These are phyloP conservation scores for Drosophila nebulosa DNA, from an alignment of 1,140 invertebrate species.

Conservation along the genomic window DNA sequence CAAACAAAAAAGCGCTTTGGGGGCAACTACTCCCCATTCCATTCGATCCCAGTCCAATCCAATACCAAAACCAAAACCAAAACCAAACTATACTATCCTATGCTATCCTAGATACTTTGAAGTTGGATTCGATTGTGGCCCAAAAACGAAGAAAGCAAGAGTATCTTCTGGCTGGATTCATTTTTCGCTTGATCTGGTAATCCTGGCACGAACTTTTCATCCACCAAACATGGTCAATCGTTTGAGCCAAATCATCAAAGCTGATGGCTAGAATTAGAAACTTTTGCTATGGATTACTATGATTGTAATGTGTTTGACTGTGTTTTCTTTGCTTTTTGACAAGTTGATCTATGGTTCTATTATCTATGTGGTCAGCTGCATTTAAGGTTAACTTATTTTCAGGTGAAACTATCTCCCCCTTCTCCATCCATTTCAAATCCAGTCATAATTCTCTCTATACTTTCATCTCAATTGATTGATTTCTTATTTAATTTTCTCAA, in stretches of 20 bases:
- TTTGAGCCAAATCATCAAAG: conserved; percentile 30
- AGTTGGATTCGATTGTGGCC: neutral
- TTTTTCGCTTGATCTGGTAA: neutral
- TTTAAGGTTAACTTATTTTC: neutral
- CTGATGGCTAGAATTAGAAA: conserved; percentile 47
- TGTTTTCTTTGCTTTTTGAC: neutral
- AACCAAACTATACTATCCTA: neutral
- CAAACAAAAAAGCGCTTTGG: conserved; percentile 22
- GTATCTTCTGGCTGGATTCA: conserved; percentile 19
- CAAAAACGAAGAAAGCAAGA: conserved; percentile 38
- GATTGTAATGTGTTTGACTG: neutral
- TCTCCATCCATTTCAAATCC: neutral
- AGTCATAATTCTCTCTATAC: neutral
- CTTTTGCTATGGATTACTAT: conserved; percentile 19
- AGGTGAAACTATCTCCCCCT: neutral
- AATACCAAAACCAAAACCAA: neutral
- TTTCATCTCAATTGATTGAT: neutral
- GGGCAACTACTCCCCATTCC: conserved; percentile 7
- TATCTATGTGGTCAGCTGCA: neutral
- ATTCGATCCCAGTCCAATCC: neutral
- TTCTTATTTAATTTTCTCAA: neutral
- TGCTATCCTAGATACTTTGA: neutral
- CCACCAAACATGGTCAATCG: conserved; percentile 25
- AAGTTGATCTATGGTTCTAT: neutral
- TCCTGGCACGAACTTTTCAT: conserved; percentile 41